phyloP scores from a whole-genome alignment of 1,140 invertebrate genomes.

The Papilio machaon region DNA sequence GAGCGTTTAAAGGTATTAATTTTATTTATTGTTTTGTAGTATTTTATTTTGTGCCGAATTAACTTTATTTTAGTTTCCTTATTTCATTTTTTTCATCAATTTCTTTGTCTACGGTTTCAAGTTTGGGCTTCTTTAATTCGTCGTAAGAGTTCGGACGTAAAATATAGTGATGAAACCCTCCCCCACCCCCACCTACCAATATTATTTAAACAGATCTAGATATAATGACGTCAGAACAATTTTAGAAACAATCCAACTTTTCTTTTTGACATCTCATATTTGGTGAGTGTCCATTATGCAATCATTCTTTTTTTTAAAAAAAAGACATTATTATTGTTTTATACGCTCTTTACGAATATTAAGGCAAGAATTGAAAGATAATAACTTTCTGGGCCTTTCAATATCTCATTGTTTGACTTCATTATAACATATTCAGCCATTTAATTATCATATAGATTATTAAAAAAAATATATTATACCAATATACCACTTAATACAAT shows the following conservation, averaged over 20 bases:
- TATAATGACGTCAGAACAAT: not conserved
- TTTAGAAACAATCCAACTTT: not conserved
- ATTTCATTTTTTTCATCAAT: not conserved
- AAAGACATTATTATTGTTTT: too few relatives aligned
- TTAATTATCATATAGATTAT: too few relatives aligned
- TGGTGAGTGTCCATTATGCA: not conserved
- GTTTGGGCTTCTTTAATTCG: not conserved
- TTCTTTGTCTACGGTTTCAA: not conserved
- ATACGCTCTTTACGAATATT: too few relatives aligned
- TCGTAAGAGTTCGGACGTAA: too few relatives aligned
- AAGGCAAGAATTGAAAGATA: too few relatives aligned
- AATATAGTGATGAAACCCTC: not conserved
- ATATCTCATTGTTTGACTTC: too few relatives aligned
- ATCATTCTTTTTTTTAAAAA: too few relatives aligned
- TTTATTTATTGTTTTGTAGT: not conserved
- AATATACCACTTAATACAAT: too few relatives aligned
- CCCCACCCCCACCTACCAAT: not conserved
- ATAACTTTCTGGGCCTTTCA: too few relatives aligned
- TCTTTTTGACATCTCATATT: not conserved
- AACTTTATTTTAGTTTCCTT: not conserved
- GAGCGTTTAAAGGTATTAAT: not conserved
- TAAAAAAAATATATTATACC: too few relatives aligned
- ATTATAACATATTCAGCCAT: too few relatives aligned
- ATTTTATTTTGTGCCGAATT: not conserved
- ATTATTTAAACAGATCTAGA: not conserved